These are phyloP conservation scores for Aspidiotus destructor DNA, from an alignment of 2,888 invertebrate species.

Conservation along the genomic window DNA sequence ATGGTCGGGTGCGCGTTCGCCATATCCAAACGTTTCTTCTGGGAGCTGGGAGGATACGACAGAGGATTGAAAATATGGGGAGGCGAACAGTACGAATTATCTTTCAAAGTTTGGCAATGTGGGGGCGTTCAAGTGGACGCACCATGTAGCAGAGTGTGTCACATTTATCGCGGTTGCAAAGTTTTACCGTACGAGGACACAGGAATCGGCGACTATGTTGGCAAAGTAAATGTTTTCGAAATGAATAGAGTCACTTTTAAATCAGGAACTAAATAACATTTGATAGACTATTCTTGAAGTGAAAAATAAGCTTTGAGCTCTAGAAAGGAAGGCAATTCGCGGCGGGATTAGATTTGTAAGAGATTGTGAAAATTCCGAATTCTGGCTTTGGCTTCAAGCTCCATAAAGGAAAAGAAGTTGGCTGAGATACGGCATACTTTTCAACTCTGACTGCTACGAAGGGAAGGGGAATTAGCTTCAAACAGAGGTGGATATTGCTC, in stretches of 20 bases:
- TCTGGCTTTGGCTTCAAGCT: too few relatives aligned
- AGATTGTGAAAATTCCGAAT: too few relatives aligned
- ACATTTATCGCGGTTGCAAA: slow-evolving; percentile 63
- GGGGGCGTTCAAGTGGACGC: slow-evolving; percentile 87
- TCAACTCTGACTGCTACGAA: too few relatives aligned
- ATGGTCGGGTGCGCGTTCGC: slow-evolving; percentile 98
- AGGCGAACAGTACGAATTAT: slow-evolving; percentile 95
- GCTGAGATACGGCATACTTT: too few relatives aligned
- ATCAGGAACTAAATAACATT: neutral
- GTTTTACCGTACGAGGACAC: slow-evolving; percentile 84
- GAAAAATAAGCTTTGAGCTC: too few relatives aligned
- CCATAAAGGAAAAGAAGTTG: too few relatives aligned
- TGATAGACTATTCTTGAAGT: too few relatives aligned
- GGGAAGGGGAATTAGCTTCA: too few relatives aligned
- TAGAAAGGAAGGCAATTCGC: too few relatives aligned
- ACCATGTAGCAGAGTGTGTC: slow-evolving; percentile 86
- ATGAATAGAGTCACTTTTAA: neutral
- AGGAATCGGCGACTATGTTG: slow-evolving; percentile 79
- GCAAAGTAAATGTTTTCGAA: slow-evolving; percentile 46
- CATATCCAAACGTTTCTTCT: slow-evolving; percentile 81
- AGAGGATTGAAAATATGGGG: slow-evolving; percentile 89
- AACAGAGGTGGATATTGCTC: neutral
- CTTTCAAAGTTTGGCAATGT: slow-evolving; percentile 96
- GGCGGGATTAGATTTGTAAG: too few relatives aligned
- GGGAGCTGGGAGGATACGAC: slow-evolving; percentile 92